These are phyloP conservation scores for Nematopogon swammerdamellus DNA, from an alignment of 2,888 invertebrate species.

Conservation along the genomic window DNA sequence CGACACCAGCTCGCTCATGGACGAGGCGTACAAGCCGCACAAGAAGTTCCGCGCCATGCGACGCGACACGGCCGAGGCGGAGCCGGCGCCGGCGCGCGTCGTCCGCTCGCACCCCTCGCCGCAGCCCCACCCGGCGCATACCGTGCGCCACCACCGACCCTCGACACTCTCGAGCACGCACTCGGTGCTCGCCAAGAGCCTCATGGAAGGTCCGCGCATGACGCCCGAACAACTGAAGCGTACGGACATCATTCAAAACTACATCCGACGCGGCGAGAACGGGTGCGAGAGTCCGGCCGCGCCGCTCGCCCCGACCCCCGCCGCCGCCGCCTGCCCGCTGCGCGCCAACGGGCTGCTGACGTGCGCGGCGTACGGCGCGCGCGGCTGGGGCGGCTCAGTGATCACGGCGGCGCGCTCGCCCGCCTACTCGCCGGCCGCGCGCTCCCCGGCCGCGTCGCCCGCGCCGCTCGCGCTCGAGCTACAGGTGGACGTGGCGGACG, in stretches of 20 bases:
- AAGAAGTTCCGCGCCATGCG: constrained; percentile 90
- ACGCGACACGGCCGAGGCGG: constrained; percentile 78
- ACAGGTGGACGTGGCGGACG: constrained; percentile 80
- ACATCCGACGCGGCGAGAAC: constrained; percentile 77
- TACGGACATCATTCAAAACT: constrained; percentile 89
- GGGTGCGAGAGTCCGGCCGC: constrained; percentile 42
- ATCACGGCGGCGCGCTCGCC: constrained; percentile 31
- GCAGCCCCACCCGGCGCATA: constrained; percentile 52
- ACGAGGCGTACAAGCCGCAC: constrained; percentile 93
- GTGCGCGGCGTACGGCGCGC: constrained; percentile 27
- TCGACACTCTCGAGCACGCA: constrained; percentile 77
- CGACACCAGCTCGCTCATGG: constrained; percentile 88
- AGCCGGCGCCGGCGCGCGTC: constrained; percentile 56
- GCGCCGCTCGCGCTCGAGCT: constrained; percentile 58
- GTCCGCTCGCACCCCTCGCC: constrained; percentile 47
- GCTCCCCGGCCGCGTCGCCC: constrained; percentile 35
- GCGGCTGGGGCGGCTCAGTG: constrained; percentile 36
- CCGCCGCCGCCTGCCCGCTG: constrained; percentile 37
- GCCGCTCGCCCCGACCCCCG: constrained; percentile 46
- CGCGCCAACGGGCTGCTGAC: constrained; percentile 28
- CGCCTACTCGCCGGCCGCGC: constrained; percentile 44
- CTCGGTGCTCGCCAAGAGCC: constrained; percentile 83
- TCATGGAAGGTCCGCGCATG: constrained; percentile 93
- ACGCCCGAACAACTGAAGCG: constrained; percentile 90
- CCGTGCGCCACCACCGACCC: constrained; percentile 49